Evolutionary conservation across 2,797 vertebrate species (phyloP), one percentile per base, ranked within the genome.

Genomic region (Avahi laniger): DNA sequence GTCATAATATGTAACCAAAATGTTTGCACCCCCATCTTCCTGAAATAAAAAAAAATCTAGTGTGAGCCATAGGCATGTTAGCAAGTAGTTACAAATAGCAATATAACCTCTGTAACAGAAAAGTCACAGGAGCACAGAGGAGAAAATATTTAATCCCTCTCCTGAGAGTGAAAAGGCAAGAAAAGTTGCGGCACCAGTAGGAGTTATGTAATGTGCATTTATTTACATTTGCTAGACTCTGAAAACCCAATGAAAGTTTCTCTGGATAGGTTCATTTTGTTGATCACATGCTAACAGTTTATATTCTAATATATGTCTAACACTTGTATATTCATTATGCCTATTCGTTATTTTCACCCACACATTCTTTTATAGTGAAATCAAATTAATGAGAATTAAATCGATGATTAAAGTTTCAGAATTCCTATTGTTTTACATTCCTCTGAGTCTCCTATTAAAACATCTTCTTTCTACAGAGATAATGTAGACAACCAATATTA

Each of bases 331-430:
- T 83, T 91, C 30, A 8, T 7, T 78, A n/a, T 35, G 20, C 28
- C 50, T 72, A 3, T 54, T 82, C 82, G 30, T 7, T 46, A 35
- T 28, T 83, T 57, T 76, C 41, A 82, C 12, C 13, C 48, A 59
- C 57, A 76, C 15, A 30, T 70, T 76, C 33, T 81, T 93, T 93
- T 46, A 70, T n/a, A 78, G 35, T 91, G 83, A 96, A 96, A 80
- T 86, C 83, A 96, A 88, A 33, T 93, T 75, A 88, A 48, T 76
- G 50, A 83, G 52, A 89, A 92, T 67, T 89, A 82, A 93, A 86
- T 12, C 17, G 46, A 67, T 59, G 63, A 82, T 69, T 38, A 72
- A 94, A 94, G 24, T 28, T 92, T 80, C 26, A 83, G 57, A 41
- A 33, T 80, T 48, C 41, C 35, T 93, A 52, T 57, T 18, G 57